Base-by-base conservation (phyloP, 2,113 vertebrate species). In the Chitala chitala region DNA sequence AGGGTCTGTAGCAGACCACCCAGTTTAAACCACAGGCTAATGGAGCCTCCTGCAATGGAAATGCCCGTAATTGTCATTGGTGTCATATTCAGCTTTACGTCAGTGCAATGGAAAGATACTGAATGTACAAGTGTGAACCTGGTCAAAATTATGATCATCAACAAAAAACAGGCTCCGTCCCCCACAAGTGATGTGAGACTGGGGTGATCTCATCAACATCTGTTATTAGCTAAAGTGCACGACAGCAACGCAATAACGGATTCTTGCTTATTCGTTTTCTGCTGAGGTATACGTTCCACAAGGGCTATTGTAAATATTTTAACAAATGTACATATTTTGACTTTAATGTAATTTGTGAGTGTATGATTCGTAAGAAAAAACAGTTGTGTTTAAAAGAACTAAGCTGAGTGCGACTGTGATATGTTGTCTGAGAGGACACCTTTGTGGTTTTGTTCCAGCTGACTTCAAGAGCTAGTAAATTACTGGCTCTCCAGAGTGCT, bases 401-500 rank as follows among this genome's bases (percentile, higher is more conserved):
- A 69, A 51, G 36, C 10, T 51, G 29, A 53, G n/a, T 48, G 26
- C 24, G 26, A 69, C 20, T 1, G 48, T 53, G 48, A 53, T 69
- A 20, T 51, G 46, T 53, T 53, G 17, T 50, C 42, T 1, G 31
- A 38, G 36, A 51, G 15, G 31, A 64, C 20, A 24, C 46, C 20
- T 46, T 8, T 26, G n/a, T 63, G 46, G 50, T 29, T 13, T 42
- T 5, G n/a, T 29, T 29, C 22, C 0, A 20, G 20, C 42, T 63
- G 10, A 50, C 63, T 73, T 44, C 12, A 46, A 13, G 71, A 82
- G 73, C 44, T 63, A 79, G 78, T 71, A 80, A 80, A 83, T 61
- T 70, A 42, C 71, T 33, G 78, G n/a, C 77, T 71, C 78, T 77
- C 1, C 2, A 79, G 72, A 72, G 65, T 82, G 82, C 63, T 20